Evolutionary conservation across 1,140 invertebrate species (phyloP).

Genomic region (Drosophila erecta): DNA sequence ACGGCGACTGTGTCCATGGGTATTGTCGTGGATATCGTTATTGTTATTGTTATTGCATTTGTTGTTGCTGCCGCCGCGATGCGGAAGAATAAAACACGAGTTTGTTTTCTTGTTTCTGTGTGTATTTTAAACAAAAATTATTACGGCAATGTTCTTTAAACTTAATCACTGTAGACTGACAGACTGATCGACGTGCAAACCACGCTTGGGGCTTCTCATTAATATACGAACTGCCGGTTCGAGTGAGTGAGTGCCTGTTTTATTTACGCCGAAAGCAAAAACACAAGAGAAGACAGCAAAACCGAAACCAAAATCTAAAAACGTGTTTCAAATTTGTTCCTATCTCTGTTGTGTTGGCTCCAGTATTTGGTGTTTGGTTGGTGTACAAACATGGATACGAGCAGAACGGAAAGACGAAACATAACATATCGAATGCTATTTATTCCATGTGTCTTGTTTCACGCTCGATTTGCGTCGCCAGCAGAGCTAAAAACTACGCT

Average conservation of each 20-base stretch:
- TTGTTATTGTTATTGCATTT: constrained; percentile 38
- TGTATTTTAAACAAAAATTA: constrained; percentile 66
- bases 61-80: constrained; percentile 38
- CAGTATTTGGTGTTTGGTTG: constrained; percentile 2
- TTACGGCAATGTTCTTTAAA: constrained; percentile 78
- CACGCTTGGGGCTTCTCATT: constrained; percentile 61
- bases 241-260: constrained; percentile 15
- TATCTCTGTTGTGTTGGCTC: constrained; percentile 22
- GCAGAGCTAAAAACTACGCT: constrained; percentile 28
- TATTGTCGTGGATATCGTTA: constrained; percentile 33
- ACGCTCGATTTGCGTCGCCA: constrained; percentile 60
- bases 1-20: constrained; percentile 12
- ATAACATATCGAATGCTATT: constrained; percentile 47
- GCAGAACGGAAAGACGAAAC: constrained; percentile 30
- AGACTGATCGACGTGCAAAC: constrained; percentile 55
- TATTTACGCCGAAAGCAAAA: constrained; percentile 17
- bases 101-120: constrained; percentile 44
- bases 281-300: constrained; percentile 10
- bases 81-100: constrained; percentile 66
- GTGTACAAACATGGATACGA: constrained; percentile 24
- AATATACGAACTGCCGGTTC: constrained; percentile 49
- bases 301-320: constrained; percentile 35
- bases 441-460: constrained; percentile 65
- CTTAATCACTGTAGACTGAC: constrained; percentile 60
- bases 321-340: constrained; percentile 73